Conservation (phyloP, 2,113 vertebrate species). For the Mus spicilegus region DNA sequence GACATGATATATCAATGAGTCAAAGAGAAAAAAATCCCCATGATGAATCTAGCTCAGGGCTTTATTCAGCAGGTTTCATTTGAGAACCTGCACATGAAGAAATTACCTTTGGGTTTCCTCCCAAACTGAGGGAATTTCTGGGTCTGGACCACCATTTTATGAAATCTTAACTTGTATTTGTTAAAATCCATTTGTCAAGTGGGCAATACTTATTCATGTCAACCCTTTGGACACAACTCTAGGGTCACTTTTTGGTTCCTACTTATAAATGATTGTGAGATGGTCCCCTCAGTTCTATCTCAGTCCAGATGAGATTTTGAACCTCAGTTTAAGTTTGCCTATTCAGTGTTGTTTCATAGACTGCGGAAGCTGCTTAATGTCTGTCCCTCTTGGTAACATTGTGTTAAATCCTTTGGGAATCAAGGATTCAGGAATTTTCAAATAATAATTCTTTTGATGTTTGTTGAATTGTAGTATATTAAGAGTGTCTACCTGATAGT, state of each 20-base stretch:
- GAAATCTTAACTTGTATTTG: not conserved
- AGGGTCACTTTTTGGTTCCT: not conserved
- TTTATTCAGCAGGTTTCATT: not conserved
- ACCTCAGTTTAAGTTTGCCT: not conserved
- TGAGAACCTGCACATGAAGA: not conserved
- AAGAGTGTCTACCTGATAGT: not conserved
- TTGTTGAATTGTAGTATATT: not conserved
- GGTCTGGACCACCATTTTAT: not conserved
- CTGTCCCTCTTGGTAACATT: not conserved
- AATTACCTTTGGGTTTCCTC: not conserved
- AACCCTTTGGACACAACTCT: not conserved
- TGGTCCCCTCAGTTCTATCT: not conserved
- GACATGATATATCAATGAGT: not conserved
- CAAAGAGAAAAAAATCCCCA: not conserved
- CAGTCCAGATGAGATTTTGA: not conserved
- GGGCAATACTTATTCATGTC: fast-evolving
- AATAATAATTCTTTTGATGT: not conserved
- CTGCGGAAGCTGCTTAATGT: too few species aligned
- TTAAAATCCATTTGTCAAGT: not conserved
- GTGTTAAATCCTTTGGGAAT: not conserved
- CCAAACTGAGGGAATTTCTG: not conserved
- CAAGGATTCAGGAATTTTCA: not conserved
- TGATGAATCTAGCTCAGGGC: not conserved
- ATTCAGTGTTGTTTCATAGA: not conserved
- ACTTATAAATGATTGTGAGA: not conserved